A percentile compares a stretch with the other conserved stretches of the same genome.
These are phyloP conservation scores for Tapera naevia DNA, from an alignment of 2,797 vertebrate genomes.

Conservation along the genomic window DNA sequence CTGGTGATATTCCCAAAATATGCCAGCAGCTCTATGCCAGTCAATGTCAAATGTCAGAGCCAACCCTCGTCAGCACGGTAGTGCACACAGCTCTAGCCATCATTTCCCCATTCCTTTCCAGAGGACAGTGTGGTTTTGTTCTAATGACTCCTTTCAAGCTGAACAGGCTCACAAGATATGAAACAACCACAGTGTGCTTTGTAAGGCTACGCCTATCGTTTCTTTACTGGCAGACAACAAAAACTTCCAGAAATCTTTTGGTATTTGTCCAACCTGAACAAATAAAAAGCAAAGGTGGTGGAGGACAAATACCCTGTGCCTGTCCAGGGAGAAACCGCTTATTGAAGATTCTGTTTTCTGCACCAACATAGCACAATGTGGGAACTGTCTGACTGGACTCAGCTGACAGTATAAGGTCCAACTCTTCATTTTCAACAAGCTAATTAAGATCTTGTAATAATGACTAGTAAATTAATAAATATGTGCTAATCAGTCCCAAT, in stretches of 20 bases:
- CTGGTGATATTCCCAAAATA: not conserved
- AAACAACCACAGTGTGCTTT: not conserved
- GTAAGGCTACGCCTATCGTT: not conserved
- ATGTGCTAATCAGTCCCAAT: not conserved
- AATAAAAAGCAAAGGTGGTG: constrained; percentile 8
- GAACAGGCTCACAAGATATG: not conserved
- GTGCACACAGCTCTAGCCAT: not conserved
- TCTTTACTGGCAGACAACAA: constrained; percentile 23
- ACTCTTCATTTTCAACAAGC: not conserved
- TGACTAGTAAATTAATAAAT: not conserved
- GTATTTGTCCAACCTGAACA: not conserved
- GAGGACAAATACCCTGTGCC: not conserved
- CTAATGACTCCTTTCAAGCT: not conserved
- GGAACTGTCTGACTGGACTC: not conserved
- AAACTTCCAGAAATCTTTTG: constrained; percentile 9
- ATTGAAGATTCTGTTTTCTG: not conserved
- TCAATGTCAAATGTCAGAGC: not conserved
- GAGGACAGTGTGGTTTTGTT: not conserved
- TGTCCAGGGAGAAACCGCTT: not conserved
- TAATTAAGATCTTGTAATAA: not conserved
- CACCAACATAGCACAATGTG: not conserved
- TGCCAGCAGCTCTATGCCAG: not conserved
- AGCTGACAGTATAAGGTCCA: not conserved
- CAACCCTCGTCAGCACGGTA: not conserved
- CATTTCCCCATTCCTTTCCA: not conserved